phyloP scores from a whole-genome alignment of 2,888 invertebrate species.

The Drosophila pegasa region DNA sequence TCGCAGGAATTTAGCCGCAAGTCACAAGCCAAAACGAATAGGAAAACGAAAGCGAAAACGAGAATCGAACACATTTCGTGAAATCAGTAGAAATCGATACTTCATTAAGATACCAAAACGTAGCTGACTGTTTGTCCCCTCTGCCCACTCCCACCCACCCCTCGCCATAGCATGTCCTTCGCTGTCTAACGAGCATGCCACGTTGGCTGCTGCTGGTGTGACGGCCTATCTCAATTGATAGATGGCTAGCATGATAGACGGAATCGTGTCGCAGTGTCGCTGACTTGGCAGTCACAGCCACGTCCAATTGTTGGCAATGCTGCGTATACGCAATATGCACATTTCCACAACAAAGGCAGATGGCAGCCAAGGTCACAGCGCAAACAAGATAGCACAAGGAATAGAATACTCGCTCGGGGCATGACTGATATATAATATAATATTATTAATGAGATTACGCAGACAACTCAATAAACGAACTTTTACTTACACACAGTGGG shows the following conservation, averaged over 20 bases:
- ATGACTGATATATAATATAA: background rate
- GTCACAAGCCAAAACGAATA: conserved; percentile 41
- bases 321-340: conserved; percentile 51
- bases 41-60: conserved; percentile 14
- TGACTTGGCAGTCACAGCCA: conserved; percentile 44
- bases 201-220: conserved; percentile 37
- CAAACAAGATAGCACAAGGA: background rate
- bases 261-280: conserved; percentile 47
- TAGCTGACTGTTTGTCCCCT: conserved; percentile 17
- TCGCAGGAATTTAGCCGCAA: conserved; percentile 73
- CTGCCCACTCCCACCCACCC: background rate
- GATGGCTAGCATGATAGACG: conserved; percentile 73
- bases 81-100: conserved; percentile 73
- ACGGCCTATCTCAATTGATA: conserved; percentile 73
- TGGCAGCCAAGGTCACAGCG: conserved; percentile 33
- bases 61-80: conserved; percentile 69
- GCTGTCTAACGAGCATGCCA: conserved; percentile 54
- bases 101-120: conserved; percentile 75
- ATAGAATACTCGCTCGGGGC: background rate
- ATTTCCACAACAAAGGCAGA: conserved; percentile 33
- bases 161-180: background rate
- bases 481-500: background rate
- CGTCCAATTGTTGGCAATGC: conserved; percentile 4
- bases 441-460: background rate
- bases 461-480: background rate